Conservation (phyloP, 2,888 invertebrate species). For the Ormia ochracea region DNA sequence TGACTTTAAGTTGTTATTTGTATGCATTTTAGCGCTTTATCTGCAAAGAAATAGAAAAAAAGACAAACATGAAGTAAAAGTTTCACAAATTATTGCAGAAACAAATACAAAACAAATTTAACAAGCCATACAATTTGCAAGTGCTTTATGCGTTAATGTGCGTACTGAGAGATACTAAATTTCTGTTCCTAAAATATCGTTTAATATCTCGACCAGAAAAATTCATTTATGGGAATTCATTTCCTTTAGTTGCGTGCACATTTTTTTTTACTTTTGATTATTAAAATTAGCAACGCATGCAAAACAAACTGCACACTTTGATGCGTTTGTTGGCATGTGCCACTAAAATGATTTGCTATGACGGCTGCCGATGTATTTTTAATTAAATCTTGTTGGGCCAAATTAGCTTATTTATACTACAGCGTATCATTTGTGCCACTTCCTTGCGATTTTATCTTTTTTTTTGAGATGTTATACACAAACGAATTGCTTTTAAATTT, state of each 20-base stretch:
- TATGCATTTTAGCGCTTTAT: conserved; percentile 48
- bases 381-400: conserved; percentile 33
- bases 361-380: conserved; percentile 35
- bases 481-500: too few species aligned
- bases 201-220: too few species aligned
- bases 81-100: background rate
- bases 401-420: conserved; percentile 43
- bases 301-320: conserved; percentile 19
- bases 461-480: background rate
- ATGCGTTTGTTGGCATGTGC: conserved; percentile 45
- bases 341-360: conserved; percentile 43
- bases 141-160: too few species aligned
- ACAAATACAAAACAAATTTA: conserved; percentile 15
- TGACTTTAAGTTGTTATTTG: conserved; percentile 25
- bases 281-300: conserved; percentile 47
- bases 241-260: background rate
- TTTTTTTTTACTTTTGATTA: background rate
- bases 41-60: conserved; percentile 54
- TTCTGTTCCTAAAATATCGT: too few species aligned
- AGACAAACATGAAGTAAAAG: conserved; percentile 26
- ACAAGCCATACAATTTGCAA: conserved; percentile 16
- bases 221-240: too few species aligned
- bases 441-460: background rate
- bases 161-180: too few species aligned
- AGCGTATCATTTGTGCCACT: conserved; percentile 18